Evolutionary conservation across 2,888 invertebrate species (phyloP).

Genomic region (Rugalucina vietnamica): DNA sequence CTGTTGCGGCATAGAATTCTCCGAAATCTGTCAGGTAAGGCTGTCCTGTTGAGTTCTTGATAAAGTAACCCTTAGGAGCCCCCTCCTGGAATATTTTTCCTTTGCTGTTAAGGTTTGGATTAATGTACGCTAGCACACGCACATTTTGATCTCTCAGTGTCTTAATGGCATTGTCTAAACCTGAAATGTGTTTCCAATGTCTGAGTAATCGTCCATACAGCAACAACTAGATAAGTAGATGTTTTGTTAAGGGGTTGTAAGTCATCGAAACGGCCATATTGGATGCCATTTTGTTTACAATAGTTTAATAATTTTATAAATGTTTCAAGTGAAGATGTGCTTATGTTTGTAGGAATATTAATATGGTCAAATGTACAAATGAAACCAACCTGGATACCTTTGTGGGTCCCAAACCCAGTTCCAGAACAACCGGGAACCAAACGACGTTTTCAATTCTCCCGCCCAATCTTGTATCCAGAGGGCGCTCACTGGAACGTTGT

Average conservation of each 20-base stretch:
- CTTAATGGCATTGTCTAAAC: constrained; percentile 64
- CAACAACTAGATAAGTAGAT: too few species aligned
- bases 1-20: constrained; percentile 76
- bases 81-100: constrained; percentile 74
- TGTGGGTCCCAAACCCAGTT: constrained; percentile 79
- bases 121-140: constrained; percentile 77
- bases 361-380: too few species aligned
- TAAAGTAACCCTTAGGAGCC: constrained; percentile 67
- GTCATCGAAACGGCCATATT: too few species aligned
- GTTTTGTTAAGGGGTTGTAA: too few species aligned
- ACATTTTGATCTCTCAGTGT: constrained; percentile 65
- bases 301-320: too few species aligned
- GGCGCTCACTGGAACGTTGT: constrained; percentile 70
- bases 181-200: constrained; percentile 66
- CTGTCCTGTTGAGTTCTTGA: constrained; percentile 68
- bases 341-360: too few species aligned
- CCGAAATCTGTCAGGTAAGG: constrained; percentile 75
- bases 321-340: too few species aligned
- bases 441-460: constrained; percentile 74
- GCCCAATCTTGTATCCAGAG: constrained; percentile 82
- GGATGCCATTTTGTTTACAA: too few species aligned
- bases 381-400: constrained; percentile 72
- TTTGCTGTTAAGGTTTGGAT: constrained; percentile 74
- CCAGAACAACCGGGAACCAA: constrained; percentile 78
- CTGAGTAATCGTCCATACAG: too few species aligned